phyloP scores from a whole-genome alignment of 2,888 invertebrate genomes.

The Pardosa pseudoannulata region DNA sequence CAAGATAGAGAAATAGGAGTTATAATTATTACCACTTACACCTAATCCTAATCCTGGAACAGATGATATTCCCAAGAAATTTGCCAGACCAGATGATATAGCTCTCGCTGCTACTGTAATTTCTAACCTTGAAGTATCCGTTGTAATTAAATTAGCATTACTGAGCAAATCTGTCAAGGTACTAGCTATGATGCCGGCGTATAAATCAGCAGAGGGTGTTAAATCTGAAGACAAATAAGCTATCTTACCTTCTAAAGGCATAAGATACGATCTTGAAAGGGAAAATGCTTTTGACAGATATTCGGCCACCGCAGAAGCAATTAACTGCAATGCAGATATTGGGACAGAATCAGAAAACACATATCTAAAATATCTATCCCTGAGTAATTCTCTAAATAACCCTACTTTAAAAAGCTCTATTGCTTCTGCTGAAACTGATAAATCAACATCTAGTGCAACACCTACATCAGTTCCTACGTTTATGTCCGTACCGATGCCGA shows the following conservation, averaged over 20 bases:
- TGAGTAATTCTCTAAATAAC: conserved; percentile 11
- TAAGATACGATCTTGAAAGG: conserved; percentile 31
- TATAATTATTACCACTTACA: conserved; percentile 40
- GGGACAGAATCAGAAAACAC: conserved; percentile 52
- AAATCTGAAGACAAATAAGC: not conserved
- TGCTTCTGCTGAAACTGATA: not conserved
- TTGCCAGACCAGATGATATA: conserved; percentile 33
- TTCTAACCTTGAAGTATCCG: conserved; percentile 24
- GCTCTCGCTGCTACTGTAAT: conserved; percentile 45
- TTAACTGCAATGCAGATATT: conserved; percentile 15
- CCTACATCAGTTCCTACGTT: not conserved
- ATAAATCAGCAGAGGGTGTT: conserved; percentile 22
- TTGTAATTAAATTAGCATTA: conserved; percentile 18
- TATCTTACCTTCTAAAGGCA: not conserved
- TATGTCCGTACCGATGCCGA: not conserved
- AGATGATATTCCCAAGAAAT: conserved; percentile 35
- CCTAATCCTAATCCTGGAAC: conserved; percentile 50
- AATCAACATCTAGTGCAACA: not conserved
- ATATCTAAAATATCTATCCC: conserved; percentile 28
- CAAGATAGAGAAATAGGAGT: conserved; percentile 49
- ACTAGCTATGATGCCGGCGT: conserved; percentile 30
- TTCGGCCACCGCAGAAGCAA: conserved; percentile 43
- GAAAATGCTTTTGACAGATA: conserved; percentile 53
- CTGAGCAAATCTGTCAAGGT: conserved; percentile 24
- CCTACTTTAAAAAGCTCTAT: conserved; percentile 16